phyloP scores from a whole-genome alignment of 1,140 invertebrate species.

The Gonioctena quinquepunctata region DNA sequence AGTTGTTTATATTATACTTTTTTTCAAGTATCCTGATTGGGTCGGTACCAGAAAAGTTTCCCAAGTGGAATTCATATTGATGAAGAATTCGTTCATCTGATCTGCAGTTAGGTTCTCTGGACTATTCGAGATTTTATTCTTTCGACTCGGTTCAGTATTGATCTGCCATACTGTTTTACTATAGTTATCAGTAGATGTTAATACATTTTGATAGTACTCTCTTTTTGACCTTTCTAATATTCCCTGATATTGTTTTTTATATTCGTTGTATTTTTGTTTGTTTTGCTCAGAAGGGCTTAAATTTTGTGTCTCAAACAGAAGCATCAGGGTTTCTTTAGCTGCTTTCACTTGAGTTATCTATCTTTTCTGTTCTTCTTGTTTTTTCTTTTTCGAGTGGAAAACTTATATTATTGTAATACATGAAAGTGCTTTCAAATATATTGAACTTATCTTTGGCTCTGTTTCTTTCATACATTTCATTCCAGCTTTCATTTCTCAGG shows the following conservation, averaged over 20 bases:
- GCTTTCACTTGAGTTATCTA: not conserved
- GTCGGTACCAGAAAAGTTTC: not conserved
- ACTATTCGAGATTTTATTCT: not conserved
- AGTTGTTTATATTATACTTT: not conserved
- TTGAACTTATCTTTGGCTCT: no score
- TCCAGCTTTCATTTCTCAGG: not conserved
- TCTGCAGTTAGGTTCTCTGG: not conserved
- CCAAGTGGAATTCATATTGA: not conserved
- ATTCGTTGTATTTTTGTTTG: not conserved
- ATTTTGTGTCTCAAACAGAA: not conserved
- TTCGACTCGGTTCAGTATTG: not conserved
- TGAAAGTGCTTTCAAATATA: not conserved
- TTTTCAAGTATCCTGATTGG: not conserved
- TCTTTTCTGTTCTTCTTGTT: not conserved
- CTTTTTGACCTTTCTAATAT: not conserved
- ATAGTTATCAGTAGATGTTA: not conserved
- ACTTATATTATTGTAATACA: not conserved
- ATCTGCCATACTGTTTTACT: not conserved
- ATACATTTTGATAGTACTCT: not conserved
- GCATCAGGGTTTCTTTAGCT: not conserved
- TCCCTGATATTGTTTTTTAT: not conserved
- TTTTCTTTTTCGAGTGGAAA: not conserved
- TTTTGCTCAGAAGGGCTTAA: not conserved
- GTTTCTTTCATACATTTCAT: not conserved
- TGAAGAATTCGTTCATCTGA: not conserved